phyloP scores from a whole-genome alignment of 2,797 vertebrate genomes.

The Falco naumanni region DNA sequence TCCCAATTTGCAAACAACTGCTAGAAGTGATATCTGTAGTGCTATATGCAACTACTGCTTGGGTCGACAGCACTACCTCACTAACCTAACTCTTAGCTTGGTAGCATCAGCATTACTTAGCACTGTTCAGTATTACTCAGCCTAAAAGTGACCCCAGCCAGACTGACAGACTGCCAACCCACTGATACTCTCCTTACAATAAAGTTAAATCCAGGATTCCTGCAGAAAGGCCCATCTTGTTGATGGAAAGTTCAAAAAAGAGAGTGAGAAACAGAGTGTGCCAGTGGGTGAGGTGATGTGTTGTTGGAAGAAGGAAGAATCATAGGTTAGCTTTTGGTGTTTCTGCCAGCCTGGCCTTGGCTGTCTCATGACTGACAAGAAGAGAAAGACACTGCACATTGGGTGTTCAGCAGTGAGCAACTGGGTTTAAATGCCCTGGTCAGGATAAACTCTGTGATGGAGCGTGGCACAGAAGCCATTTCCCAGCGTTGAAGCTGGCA shows the following conservation, averaged over 20 bases:
- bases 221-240: neutral
- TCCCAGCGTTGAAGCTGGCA: neutral
- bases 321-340: neutral
- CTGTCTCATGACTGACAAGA: neutral
- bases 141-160: neutral
- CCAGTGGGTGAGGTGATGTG: neutral
- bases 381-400: neutral
- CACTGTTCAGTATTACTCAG: neutral
- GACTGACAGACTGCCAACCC: neutral
- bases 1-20: neutral
- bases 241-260: neutral
- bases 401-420: neutral
- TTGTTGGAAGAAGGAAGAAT: neutral
- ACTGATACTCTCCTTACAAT: fast-evolving
- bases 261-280: neutral
- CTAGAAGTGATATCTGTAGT: neutral
- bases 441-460: neutral
- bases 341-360: neutral
- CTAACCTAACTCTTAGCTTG: neutral
- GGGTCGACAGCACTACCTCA: neutral
- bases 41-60: neutral
- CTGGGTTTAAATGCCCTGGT: neutral
- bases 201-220: neutral
- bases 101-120: neutral
- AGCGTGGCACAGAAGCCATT: neutral